phyloP scores from a whole-genome alignment of 2,888 invertebrate genomes.

The Bimastos eiseni region DNA sequence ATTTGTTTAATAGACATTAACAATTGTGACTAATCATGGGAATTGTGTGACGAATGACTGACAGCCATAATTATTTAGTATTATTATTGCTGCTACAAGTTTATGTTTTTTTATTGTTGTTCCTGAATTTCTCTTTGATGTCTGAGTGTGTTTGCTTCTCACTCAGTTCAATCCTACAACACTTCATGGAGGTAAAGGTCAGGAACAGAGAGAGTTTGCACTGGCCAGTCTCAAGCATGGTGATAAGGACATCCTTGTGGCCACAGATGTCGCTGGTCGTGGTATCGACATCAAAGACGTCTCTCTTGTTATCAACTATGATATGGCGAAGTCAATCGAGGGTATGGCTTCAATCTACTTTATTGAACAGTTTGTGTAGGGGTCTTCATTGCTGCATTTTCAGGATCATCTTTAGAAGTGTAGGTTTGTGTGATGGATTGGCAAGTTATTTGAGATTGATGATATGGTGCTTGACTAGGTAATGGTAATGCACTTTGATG shows the following conservation, averaged over 20 bases:
- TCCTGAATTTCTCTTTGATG: not conserved
- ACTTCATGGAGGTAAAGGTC: constrained; percentile 98
- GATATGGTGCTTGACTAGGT: not conserved
- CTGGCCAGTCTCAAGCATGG: constrained; percentile 93
- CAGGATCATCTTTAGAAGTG: too few relatives aligned
- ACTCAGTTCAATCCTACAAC: constrained; percentile 87
- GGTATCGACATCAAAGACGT: constrained; percentile 99
- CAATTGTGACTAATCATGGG: too few relatives aligned
- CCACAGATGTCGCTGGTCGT: constrained; percentile 98
- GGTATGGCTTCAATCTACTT: constrained; percentile 63
- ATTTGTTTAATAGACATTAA: too few relatives aligned
- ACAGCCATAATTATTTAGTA: not conserved
- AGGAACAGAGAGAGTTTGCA: constrained; percentile 98
- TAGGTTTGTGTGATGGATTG: too few relatives aligned
- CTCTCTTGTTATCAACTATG: constrained; percentile 97
- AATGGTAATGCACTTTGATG: not conserved
- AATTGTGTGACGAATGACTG: too few relatives aligned
- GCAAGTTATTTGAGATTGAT: not conserved
- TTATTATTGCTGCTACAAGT: not conserved
- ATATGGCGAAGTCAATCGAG: constrained; percentile 99
- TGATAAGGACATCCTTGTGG: constrained; percentile 94
- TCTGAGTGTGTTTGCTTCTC: constrained; percentile 17
- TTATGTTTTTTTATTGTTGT: not conserved
- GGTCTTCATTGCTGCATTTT: not conserved
- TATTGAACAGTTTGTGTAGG: not conserved